Percentiles rank a stretch among this genome's conserved stretches.
phyloP scores from a whole-genome alignment of 2,888 invertebrate genomes.

The Rhabditophanes sp. region DNA sequence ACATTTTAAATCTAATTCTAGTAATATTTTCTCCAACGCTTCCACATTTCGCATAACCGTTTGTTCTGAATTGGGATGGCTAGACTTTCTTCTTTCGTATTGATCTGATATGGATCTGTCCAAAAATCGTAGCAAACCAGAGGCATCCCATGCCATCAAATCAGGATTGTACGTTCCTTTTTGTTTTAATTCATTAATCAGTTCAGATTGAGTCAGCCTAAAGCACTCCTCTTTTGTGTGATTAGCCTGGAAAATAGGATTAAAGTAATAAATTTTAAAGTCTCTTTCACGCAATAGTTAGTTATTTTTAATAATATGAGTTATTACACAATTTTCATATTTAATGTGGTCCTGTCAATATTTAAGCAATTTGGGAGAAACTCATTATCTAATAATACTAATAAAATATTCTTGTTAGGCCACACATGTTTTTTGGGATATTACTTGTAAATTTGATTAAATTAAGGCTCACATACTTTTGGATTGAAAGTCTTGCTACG shows the following conservation, averaged over 20 bases:
- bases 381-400: no score
- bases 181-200: constrained; percentile 21
- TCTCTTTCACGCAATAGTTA: no score
- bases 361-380: no score
- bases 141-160: constrained; percentile 44
- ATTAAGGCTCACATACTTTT: no score
- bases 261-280: no score
- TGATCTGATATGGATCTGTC: constrained; percentile 37
- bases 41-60: constrained; percentile 38
- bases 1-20: constrained; percentile 38
- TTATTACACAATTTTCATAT: no score
- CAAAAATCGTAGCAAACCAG: constrained; percentile 41
- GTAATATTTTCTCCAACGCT: constrained; percentile 35
- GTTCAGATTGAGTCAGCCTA: constrained; percentile 17
- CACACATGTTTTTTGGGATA: no score
- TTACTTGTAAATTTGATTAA: no score
- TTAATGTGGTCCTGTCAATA: no score
- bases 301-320: no score
- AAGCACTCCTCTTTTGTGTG: constrained; percentile 22
- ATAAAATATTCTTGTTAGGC: no score
- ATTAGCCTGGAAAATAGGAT: constrained; percentile 16
- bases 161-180: constrained; percentile 42
- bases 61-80: constrained; percentile 11
- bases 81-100: constrained; percentile 28
- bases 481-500: no score